These are phyloP conservation scores for Digitonthophagus gazella DNA, from an alignment of 2,888 invertebrate genomes.

Conservation along the genomic window DNA sequence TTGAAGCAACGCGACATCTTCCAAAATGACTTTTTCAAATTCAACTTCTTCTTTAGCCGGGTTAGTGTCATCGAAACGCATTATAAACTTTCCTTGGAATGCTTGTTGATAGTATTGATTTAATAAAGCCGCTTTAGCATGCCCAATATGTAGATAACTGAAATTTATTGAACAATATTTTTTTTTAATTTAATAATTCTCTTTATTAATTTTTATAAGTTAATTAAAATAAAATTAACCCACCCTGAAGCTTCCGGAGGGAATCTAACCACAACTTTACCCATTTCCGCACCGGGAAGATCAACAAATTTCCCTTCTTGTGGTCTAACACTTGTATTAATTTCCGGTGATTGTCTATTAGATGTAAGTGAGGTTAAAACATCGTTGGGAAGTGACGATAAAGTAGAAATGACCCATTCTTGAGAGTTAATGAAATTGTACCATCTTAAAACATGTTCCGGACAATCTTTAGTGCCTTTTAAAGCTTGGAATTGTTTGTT, in stretches of 20 bases:
- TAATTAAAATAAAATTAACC: neutral
- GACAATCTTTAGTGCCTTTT: constrained; percentile 52
- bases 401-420: constrained; percentile 56
- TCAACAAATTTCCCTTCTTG: constrained; percentile 86
- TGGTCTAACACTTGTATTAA: constrained; percentile 35
- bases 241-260: constrained; percentile 99
- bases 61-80: constrained; percentile 99
- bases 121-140: constrained; percentile 96
- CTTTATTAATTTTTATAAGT: no score
- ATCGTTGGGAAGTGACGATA: constrained; percentile 59
- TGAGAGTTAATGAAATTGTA: constrained; percentile 65
- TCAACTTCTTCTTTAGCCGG: constrained; percentile 97
- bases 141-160: constrained; percentile 97
- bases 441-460: constrained; percentile 65
- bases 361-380: constrained; percentile 43
- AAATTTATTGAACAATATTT: constrained; percentile 50
- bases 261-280: constrained; percentile 96
- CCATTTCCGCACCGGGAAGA: constrained; percentile 93
- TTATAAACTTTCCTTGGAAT: constrained; percentile 91
- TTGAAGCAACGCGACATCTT: constrained; percentile 87
- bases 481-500: constrained; percentile 45
- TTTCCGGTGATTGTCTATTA: constrained; percentile 32
- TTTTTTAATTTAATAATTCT: neutral
- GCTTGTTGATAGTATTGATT: constrained; percentile 95
- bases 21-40: constrained; percentile 95